Base-by-base conservation (phyloP, 2,113 vertebrate species). In the Cyprinus carpio region DNA sequence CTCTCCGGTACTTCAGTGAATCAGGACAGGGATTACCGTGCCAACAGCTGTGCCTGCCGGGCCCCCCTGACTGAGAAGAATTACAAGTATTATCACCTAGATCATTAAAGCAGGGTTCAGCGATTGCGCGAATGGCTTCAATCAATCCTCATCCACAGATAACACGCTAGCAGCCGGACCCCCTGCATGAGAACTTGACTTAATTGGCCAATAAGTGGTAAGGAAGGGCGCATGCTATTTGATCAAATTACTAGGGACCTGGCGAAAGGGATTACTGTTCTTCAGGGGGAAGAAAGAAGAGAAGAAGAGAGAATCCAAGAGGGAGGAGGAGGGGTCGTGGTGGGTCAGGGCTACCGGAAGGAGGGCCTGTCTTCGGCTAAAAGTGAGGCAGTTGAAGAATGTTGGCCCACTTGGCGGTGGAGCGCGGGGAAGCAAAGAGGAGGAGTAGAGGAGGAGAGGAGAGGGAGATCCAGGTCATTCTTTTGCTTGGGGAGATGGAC, bases 71-170 rank as follows among this genome's bases (percentile, higher is more conserved):
- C 98, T 97, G 96, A 97, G 96, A 98, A 97, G 97, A 98, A 98
- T 98, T 97, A 98, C 96, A 97, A 97, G 97, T 97, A 99, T 99
- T 97, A 99, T 98, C 97, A 98, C 97, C 97, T 96, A 97, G 96
- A 98, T 99, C 98, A 98, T 99, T 99, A 99, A 98, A 97, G 95
- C 86, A 88, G 91, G 96, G 95, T 96, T 97, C 98, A 96, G 96
- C 96, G 96, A 98, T 94, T 95, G 96, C 95, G n/a, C 92, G 94
- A 95, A 96, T 93, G 93, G 96, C 96, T 97, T 98, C 97, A 97
- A 98, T 99, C 97, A 99, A 97, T 98, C n/a, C n/a, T 97, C 96
- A 96, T 98, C 96, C 96, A 95, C 93, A 94, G 96, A 96, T 96
- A 97, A 96, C 97, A 95, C 94, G 92, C 94, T 95, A 95, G 97